These are phyloP conservation scores for Melieria crassipennis DNA, from an alignment of 2,888 invertebrate species.

Conservation along the genomic window DNA sequence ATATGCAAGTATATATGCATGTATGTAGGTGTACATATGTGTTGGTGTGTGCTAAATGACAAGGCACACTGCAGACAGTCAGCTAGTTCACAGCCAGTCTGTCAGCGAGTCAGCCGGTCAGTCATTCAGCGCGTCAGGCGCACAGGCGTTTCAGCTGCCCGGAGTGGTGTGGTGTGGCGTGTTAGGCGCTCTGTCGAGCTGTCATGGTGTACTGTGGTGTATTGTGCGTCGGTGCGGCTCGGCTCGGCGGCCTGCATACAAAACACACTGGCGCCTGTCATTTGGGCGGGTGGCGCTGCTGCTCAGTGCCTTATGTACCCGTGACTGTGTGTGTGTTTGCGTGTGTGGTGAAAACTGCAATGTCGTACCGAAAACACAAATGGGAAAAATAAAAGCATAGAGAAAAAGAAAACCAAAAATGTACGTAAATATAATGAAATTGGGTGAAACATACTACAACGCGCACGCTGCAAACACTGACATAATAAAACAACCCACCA, in stretches of 20 bases:
- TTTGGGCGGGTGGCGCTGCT: no score
- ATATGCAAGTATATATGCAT: not conserved
- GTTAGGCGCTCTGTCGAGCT: no score
- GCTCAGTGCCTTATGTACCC: not conserved
- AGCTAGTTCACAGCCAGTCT: no score
- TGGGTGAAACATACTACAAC: slow-evolving; percentile 53
- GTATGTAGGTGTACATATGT: slow-evolving; percentile 11
- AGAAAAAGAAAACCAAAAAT: slow-evolving; percentile 23
- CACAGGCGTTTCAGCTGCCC: no score
- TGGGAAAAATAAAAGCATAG: slow-evolving; percentile 19
- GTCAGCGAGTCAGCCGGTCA: no score
- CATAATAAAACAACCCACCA: slow-evolving; percentile 52
- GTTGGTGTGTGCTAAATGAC: not conserved
- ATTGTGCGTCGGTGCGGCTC: no score
- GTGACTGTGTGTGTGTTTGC: slow-evolving; percentile 14
- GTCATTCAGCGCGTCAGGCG: no score
- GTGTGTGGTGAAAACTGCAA: slow-evolving; percentile 2
- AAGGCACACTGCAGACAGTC: not conserved
- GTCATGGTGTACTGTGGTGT: no score
- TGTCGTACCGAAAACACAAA: slow-evolving; percentile 7
- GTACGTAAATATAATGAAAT: slow-evolving; percentile 60
- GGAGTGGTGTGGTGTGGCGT: no score
- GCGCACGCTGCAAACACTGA: slow-evolving; percentile 44
- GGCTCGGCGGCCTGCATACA: no score
- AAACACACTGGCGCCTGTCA: no score